phyloP scores from a whole-genome alignment of 2,888 invertebrate species.

The Rhamphomyia laevipes region DNA sequence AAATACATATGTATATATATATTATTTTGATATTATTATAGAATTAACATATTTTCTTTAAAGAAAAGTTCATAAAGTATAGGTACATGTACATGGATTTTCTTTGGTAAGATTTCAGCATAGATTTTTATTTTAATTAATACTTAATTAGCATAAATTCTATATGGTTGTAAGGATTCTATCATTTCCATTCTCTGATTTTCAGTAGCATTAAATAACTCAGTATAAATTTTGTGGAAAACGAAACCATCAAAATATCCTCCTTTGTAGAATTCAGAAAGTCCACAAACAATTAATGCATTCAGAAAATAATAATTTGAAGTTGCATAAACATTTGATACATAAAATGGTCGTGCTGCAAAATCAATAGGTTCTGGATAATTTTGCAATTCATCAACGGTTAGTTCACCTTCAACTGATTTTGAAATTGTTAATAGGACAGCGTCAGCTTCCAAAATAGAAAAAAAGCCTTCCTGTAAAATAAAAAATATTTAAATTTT shows the following conservation, averaged over 20 bases:
- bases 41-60: too few relatives aligned
- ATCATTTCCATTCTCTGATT: background rate
- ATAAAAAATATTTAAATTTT: too few relatives aligned
- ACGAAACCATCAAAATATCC: conserved; percentile 9
- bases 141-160: conserved; percentile 2
- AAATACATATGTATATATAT: too few relatives aligned
- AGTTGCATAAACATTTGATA: conserved; percentile 7
- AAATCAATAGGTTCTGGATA: conserved; percentile 1
- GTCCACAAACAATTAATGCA: conserved; percentile 7
- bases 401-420: background rate
- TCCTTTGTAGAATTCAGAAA: conserved; percentile 2
- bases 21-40: too few relatives aligned
- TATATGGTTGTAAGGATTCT: background rate
- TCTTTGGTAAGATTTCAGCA: too few relatives aligned
- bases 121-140: too few relatives aligned
- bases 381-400: background rate
- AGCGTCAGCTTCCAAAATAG: conserved; percentile 9
- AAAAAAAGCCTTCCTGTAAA: conserved; percentile 8
- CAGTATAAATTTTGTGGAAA: conserved; percentile 11
- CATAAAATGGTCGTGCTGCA: conserved; percentile 10
- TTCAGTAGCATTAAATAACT: background rate
- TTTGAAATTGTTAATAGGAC: conserved; percentile 7
- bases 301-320: conserved; percentile 4
- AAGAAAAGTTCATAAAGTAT: too few relatives aligned
- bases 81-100: too few relatives aligned